Conservation (phyloP, 2,113 vertebrate species). For the Mixornis gularis region DNA sequence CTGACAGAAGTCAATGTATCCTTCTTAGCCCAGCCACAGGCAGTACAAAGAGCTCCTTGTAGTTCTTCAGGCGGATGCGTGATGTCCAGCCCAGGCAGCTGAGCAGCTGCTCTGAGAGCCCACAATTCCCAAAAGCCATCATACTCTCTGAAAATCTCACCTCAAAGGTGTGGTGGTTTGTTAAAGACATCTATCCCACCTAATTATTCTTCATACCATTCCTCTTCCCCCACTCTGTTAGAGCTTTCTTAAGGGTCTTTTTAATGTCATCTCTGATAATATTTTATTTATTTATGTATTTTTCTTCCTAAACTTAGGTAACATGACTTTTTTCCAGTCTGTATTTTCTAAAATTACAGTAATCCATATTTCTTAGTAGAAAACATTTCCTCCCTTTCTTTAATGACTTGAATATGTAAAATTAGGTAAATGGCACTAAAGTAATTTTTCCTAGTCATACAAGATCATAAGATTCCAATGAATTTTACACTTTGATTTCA, state of each 20-base stretch:
- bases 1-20: background rate
- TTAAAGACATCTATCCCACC: background rate
- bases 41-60: background rate
- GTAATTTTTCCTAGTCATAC: background rate
- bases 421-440: background rate
- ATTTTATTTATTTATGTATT: background rate
- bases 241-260: background rate
- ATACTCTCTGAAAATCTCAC: background rate
- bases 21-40: background rate
- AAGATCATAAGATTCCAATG: background rate
- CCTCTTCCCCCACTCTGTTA: background rate
- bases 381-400: background rate
- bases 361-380: background rate
- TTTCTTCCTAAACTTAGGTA: background rate
- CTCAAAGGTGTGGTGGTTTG: background rate
- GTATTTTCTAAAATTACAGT: background rate
- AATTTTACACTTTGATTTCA: background rate
- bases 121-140: background rate
- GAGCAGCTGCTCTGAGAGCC: background rate
- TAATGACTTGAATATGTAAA: background rate
- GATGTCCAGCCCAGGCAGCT: background rate
- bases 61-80: rapidly evolving
- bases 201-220: background rate
- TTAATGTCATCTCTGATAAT: background rate
- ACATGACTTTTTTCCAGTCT: background rate